Conservation (phyloP, 2,888 invertebrate genomes). For the Ischnus inquisitorius region DNA sequence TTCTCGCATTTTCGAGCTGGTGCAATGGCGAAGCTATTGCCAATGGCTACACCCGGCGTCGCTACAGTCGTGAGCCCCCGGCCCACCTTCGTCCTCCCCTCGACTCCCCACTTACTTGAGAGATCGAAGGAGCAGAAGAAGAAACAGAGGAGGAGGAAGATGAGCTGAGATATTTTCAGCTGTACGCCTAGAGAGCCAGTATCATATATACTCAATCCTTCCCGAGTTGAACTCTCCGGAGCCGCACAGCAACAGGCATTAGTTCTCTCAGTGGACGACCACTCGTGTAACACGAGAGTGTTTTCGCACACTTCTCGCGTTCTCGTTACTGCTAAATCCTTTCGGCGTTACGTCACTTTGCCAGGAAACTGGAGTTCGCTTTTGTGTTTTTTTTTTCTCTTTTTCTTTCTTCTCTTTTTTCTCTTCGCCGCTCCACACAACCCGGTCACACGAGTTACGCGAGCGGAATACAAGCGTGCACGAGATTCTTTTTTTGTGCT, state of each 20-base stretch:
- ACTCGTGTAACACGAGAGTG: constrained; percentile 48
- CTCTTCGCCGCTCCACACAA: constrained; percentile 9
- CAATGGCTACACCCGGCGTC: background rate
- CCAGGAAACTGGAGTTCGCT: constrained; percentile 61
- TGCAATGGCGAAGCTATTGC: constrained; percentile 55
- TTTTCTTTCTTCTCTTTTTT: constrained; percentile 23
- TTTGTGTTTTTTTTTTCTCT: constrained; percentile 23
- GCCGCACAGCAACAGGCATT: constrained; percentile 60
- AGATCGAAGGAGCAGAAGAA: constrained; percentile 29
- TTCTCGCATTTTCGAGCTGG: constrained; percentile 54
- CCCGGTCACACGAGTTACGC: constrained; percentile 37
- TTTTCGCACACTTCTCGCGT: constrained; percentile 63
- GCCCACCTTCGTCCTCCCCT: background rate
- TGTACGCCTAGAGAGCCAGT: constrained; percentile 33
- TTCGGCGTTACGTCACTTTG: constrained; percentile 62
- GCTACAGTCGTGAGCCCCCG: constrained; percentile 12
- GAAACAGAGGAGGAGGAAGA: constrained; percentile 34
- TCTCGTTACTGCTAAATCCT: constrained; percentile 62
- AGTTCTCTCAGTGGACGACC: constrained; percentile 46
- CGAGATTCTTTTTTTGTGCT: constrained; percentile 1
- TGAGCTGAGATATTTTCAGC: constrained; percentile 54
- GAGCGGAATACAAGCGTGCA: constrained; percentile 11
- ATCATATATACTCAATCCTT: constrained; percentile 29
- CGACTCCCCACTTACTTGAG: background rate
- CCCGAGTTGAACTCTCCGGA: constrained; percentile 54